phyloP scores from a whole-genome alignment of 2,797 vertebrate species.

The Rhynchonycteris naso region DNA sequence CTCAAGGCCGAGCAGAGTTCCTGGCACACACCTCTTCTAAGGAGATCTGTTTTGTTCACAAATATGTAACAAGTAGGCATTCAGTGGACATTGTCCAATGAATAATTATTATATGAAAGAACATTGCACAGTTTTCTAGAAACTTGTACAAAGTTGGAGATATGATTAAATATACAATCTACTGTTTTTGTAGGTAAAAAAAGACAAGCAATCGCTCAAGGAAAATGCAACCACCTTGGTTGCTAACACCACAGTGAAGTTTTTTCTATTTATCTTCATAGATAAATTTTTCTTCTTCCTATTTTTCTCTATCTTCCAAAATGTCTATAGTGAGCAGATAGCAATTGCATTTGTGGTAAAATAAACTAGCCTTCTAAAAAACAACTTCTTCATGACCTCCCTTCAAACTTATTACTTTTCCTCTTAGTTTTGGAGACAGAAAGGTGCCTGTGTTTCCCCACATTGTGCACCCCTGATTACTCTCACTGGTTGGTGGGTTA shows the following conservation, averaged over 20 bases:
- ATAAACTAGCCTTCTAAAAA: neutral
- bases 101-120: constrained; percentile 6
- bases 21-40: too few species aligned
- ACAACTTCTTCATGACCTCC: neutral
- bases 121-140: constrained; percentile 5
- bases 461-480: neutral
- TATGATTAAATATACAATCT: neutral
- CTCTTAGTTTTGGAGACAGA: neutral
- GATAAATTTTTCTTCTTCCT: constrained; percentile 10
- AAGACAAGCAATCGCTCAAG: neutral
- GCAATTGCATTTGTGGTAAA: neutral
- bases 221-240: neutral
- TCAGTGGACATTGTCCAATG: neutral
- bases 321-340: neutral
- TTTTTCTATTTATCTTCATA: neutral
- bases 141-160: neutral
- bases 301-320: constrained; percentile 27
- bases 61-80: neutral
- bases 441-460: neutral
- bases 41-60: neutral
- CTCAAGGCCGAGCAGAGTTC: neutral
- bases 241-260: neutral
- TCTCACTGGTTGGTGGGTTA: neutral
- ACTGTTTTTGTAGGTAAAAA: neutral
- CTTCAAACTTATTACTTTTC: neutral